A percentile compares a stretch with the other conserved stretches of the same genome.
phyloP scores from a whole-genome alignment of 2,113 vertebrate species.

The Formicarius rufipectus region DNA sequence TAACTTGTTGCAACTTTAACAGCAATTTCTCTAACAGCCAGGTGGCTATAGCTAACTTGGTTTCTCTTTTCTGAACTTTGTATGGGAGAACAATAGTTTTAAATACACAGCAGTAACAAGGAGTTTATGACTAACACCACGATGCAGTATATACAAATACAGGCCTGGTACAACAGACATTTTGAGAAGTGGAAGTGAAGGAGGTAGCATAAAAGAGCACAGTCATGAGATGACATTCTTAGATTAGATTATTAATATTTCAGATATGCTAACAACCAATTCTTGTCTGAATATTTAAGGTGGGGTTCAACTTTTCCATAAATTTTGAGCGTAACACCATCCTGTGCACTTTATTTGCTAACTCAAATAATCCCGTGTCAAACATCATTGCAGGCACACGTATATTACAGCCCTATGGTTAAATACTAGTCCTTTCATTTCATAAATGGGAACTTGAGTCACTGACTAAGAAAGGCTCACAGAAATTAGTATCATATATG shows the following conservation, averaged over 20 bases:
- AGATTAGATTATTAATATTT: not conserved
- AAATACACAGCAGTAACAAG: not conserved
- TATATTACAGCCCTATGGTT: not conserved
- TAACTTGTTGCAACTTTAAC: not conserved
- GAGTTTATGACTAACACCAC: not conserved
- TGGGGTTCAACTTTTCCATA: not conserved
- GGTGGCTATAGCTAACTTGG: not conserved
- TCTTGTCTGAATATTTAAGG: not conserved
- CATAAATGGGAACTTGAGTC: not conserved
- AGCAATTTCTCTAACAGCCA: not conserved
- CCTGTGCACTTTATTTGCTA: not conserved
- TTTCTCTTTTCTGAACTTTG: not conserved
- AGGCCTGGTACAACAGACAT: not conserved
- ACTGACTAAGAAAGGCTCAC: not conserved
- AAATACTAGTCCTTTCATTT: not conserved
- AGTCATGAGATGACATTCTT: not conserved
- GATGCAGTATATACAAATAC: not conserved
- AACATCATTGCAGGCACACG: not conserved
- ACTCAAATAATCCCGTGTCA: not conserved
- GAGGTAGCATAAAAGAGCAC: not conserved
- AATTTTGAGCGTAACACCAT: not conserved
- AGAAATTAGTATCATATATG: not conserved
- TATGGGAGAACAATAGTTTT: not conserved
- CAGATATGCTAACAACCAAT: not conserved
- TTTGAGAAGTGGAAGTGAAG: not conserved